Base-by-base conservation (phyloP, 1,140 invertebrate genomes). In the Pseudobourletiella spinata region DNA sequence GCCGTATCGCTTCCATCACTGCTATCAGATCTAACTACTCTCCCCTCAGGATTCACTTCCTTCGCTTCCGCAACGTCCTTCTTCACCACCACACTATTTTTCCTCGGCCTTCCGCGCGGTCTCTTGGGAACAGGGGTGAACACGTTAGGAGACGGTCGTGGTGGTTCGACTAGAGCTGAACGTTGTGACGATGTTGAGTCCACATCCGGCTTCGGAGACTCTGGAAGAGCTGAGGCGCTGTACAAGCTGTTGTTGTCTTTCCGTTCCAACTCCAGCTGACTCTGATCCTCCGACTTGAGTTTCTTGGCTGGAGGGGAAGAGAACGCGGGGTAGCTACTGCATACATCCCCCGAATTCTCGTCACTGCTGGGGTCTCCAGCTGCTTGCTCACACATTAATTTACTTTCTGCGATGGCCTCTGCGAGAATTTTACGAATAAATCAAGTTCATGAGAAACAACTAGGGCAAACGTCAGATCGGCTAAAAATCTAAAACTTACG, bases 31-130 rank as follows among this genome's bases (percentile, higher is more conserved):
- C 20, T 20, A 24, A 8, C 24, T 20, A 43, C 11, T 42, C 43
- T 2, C n/a, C 43, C n/a, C n/a, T 16, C n/a, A 46, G 24, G 43
- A 46, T 46, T 22, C 24, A 22, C 24, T 8, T n/a, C 18, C n/a
- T 46, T 6, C 6, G 18, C 6, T 20, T 46, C 3, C n/a, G n/a
- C 3, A 46, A 11, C n/a, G 35, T 39, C n/a, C 8, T 39, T n/a
- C 8, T 39, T 39, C 35, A n/a, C n/a, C n/a, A n/a, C n/a, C n/a
- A n/a, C n/a, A 46, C 18, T 46, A 6, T 11, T 18, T 46, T 46
- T 46, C 44, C 44, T 46, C 3, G 48, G 48, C 28, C 48, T 51
- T 14, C 48, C 48, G 22, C 48, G 48, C 14, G 48, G 48, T 51
- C 48, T 51, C 28, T 51, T 51, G n/a, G 20, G 44, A 46, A 4